phyloP scores from a whole-genome alignment of 1,140 invertebrate genomes.

The Drosophila littoralis region DNA sequence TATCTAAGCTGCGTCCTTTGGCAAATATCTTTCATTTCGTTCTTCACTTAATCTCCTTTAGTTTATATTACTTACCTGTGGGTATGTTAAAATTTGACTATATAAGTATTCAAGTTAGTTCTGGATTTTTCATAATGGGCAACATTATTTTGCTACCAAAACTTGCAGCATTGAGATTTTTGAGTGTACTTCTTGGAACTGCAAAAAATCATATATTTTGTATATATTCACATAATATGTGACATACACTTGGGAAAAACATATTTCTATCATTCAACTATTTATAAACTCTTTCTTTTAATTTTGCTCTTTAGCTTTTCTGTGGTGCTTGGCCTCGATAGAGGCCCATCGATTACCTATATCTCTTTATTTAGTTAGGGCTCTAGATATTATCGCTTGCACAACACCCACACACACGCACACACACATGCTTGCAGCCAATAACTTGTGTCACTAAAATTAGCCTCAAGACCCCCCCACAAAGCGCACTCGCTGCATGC shows the following conservation, averaged over 20 bases:
- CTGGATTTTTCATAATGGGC: too few relatives aligned
- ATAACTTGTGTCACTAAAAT: conserved; percentile 70
- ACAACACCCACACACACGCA: conserved; percentile 6
- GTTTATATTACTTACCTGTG: background rate
- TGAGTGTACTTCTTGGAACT: too few relatives aligned
- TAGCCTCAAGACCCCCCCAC: conserved; percentile 62
- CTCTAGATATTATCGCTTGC: background rate
- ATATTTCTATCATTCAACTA: background rate
- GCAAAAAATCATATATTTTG: too few relatives aligned
- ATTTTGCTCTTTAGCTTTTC: background rate
- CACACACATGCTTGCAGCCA: conserved; percentile 15
- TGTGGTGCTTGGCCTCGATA: background rate
- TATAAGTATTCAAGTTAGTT: too few relatives aligned
- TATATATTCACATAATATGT: too few relatives aligned
- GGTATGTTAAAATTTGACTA: background rate
- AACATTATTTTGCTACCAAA: too few relatives aligned
- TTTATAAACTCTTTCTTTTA: background rate
- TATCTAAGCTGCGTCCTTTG: background rate
- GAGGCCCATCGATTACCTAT: conserved; percentile 62
- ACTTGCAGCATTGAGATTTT: too few relatives aligned
- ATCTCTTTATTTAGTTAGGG: conserved; percentile 24
- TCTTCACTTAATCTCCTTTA: background rate
- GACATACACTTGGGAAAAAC: too few relatives aligned
- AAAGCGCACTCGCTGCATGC: conserved; percentile 39
- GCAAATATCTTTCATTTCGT: conserved; percentile 1